Evolutionary conservation across 2,113 vertebrate genomes (phyloP), one percentile per base, ranked within the genome.

Genomic region (Otolemur garnettii): DNA sequence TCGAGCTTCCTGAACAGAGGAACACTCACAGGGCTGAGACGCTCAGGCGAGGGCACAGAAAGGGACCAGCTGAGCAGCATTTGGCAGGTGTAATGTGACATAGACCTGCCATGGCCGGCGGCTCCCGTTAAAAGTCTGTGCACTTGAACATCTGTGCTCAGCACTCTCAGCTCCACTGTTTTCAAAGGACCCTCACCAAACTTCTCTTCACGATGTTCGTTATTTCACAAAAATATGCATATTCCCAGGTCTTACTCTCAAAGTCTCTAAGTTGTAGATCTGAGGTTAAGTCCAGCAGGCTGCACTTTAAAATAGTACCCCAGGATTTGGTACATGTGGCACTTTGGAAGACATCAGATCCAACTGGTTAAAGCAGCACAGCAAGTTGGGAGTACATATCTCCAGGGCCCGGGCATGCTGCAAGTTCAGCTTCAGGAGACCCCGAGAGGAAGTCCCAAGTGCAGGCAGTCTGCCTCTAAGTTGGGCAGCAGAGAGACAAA

Each of bases 41-140:
- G 62, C 75, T 96, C 82, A 55, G 66, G 96, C 97, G 26, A 28
- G 28, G 86, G 86, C 97, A 90, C 93, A 93, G 98, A 98, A 97
- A 95, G 81, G 86, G 94, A 82, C 86, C 81, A n/a, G 84, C 83
- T 94, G 83, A 97, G 95, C 96, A 71, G 93, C 79, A 28, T 15
- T 96, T 85, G 96, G 81, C 95, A 91, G 0, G 62, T 68, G 45
- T 75, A 97, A 96, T 55, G 92, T 19, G 96, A 97, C 98, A 94
- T 45, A 10, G 0, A 12, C 93, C 96, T 92, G 96, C 98, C 1
- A 18, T 98, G 98, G 98, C 96, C 96, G 98, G 64, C 17, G 0
- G 87, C 35, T 94, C 94, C 96, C 98, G 96, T 93, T 97, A 97
- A 98, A 98, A 96, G 90, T 84, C 72, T 72, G 50, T 72, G 66